Percentiles rank a stretch among this genome's conserved stretches.
These are phyloP conservation scores for Pentalonia nigronervosa DNA, from an alignment of 1,140 invertebrate species.

Conservation along the genomic window DNA sequence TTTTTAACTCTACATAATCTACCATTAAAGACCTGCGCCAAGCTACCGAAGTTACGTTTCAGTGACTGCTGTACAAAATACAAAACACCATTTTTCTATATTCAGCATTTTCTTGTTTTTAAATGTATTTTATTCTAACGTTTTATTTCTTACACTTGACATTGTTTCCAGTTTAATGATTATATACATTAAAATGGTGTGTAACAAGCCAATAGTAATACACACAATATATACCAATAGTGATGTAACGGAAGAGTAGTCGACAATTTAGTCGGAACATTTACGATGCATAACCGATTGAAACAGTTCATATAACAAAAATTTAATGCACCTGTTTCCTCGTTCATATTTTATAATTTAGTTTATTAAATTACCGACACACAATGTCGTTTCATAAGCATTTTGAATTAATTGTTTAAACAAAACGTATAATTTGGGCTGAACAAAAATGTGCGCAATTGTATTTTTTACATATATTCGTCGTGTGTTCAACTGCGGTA, in stretches of 20 bases:
- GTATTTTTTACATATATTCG: background rate
- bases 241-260: background rate
- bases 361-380: background rate
- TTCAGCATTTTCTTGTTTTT: background rate
- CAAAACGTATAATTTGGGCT: background rate
- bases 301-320: background rate
- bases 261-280: too few relatives aligned
- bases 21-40: background rate
- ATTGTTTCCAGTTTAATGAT: background rate
- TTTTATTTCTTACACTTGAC: background rate
- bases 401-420: background rate
- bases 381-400: background rate
- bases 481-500: background rate
- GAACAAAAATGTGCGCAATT: background rate
- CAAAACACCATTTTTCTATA: background rate
- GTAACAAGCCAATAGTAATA: background rate
- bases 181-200: background rate
- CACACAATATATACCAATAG: background rate
- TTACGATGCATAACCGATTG: background rate
- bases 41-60: background rate
- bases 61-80: background rate
- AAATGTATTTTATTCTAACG: background rate
- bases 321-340: background rate
- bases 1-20: background rate
- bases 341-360: background rate